phyloP scores from a whole-genome alignment of 1,140 invertebrate genomes.

The Plectus sambesii region DNA sequence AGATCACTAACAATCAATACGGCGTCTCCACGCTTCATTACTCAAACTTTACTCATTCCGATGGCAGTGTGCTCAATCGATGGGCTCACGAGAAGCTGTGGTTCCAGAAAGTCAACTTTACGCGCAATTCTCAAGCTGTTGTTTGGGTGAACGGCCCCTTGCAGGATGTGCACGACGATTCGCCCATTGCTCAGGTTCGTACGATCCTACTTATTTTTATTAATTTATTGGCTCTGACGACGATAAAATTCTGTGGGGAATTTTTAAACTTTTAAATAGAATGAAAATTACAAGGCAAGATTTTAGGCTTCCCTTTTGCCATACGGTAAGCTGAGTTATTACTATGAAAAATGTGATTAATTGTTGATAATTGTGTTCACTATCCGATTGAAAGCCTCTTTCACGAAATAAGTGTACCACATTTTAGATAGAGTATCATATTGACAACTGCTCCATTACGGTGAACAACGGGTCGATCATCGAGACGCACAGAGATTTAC shows the following conservation, averaged over 20 bases:
- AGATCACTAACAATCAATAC: conserved; percentile 39
- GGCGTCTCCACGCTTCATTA: conserved; percentile 43
- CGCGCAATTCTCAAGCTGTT: conserved; percentile 38
- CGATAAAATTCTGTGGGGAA: too few relatives aligned
- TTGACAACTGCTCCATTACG: conserved; percentile 55
- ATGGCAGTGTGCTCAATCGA: conserved; percentile 38
- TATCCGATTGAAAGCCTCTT: conserved; percentile 47
- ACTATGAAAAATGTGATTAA: too few relatives aligned
- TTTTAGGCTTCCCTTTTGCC: too few relatives aligned
- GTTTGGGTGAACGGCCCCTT: conserved; percentile 43
- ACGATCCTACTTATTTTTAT: conserved; percentile 37
- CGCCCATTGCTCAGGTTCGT: conserved; percentile 47
- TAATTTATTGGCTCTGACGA: conserved; percentile 38
- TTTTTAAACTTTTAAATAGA: too few relatives aligned
- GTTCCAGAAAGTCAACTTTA: conserved; percentile 45
- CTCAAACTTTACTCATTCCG: conserved; percentile 32
- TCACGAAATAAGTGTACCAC: conserved; percentile 62
- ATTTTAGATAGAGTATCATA: conserved; percentile 70
- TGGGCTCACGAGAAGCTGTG: conserved; percentile 41
- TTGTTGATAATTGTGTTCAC: conserved; percentile 47
- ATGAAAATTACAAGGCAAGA: too few relatives aligned
- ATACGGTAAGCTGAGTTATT: too few relatives aligned
- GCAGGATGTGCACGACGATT: conserved; percentile 46
- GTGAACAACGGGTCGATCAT: conserved; percentile 66
- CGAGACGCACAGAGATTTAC: conserved; percentile 75